Evolutionary conservation across 2,113 vertebrate genomes (phyloP), one percentile per base, ranked within the genome.

Genomic region (Cebidichthys violaceus): DNA sequence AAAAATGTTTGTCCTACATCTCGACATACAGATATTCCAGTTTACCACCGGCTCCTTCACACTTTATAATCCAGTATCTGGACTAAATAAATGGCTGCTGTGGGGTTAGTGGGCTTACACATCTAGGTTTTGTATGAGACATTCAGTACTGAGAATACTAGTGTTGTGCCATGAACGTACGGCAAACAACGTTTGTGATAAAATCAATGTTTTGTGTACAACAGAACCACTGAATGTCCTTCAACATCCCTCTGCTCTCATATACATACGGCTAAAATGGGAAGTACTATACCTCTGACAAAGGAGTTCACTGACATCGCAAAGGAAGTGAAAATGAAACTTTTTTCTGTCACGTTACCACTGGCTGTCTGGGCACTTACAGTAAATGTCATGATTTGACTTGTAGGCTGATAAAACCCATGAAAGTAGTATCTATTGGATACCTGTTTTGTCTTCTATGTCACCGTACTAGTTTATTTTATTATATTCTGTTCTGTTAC

Each of bases 321-420:
- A 47, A 55, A 75, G 87, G 85, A 91, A 89, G 88, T 86, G 90
- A 87, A 91, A 88, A 75, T 84, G 75, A 85, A 91, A 89, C 20
- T 52, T 31, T 52, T 31, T 68, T 57, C 7, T 0, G 1, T 82
- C n/a, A 2, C 81, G 43, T 73, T 45, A 68, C 15, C 15, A 52
- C 61, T 10, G 41, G 31, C 54, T 77, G 10, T 57, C 64, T 57
- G 31, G 10, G 50, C 67, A 41, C 80, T 85, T 72, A 68, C 50
- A 7, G 47, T 70, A 37, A 77, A 70, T 77, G 37, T 18, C 37
- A 59, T 4, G 45, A 57, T 41, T 27, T 1, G 24, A n/a, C 31
- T 13, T 2, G n/a, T 54, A 55, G 47, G 13, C 27, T 64, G 7
- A 45, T 45, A 20, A 60, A 52, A 47, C 10, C 45, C 27, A 17